Percentiles rank a stretch among this genome's conserved stretches.
phyloP scores from a whole-genome alignment of 2,888 invertebrate species.

The Drosophila kuntzei region DNA sequence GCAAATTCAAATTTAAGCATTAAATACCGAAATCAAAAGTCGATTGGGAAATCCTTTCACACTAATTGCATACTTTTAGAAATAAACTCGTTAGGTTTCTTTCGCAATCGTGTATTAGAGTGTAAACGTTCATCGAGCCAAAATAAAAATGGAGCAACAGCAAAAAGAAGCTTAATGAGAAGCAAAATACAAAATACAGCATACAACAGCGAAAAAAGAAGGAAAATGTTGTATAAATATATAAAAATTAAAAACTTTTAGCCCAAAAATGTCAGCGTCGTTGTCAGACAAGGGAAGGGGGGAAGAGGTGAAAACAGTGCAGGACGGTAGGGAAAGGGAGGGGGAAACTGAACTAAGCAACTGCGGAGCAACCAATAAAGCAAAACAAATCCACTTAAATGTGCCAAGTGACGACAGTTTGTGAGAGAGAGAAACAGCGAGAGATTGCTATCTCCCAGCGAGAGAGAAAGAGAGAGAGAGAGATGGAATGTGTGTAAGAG shows the following conservation, averaged over 20 bases:
- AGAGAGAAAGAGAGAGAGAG: conserved; percentile 13
- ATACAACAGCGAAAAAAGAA: conserved; percentile 17
- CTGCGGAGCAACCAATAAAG: conserved; percentile 79
- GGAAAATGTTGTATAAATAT: conserved; percentile 60
- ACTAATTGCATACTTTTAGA: background rate
- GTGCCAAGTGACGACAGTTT: conserved; percentile 70
- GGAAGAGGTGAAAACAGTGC: no score
- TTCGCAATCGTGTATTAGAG: background rate
- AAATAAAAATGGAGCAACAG: conserved; percentile 6
- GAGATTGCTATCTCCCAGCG: background rate
- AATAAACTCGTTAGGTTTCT: background rate
- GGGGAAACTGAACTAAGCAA: conserved; percentile 52
- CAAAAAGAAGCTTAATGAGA: conserved; percentile 32
- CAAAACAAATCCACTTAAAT: conserved; percentile 84
- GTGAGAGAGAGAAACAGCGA: conserved; percentile 17
- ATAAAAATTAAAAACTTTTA: conserved; percentile 69
- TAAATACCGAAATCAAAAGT: background rate
- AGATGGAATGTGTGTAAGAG: conserved; percentile 5
- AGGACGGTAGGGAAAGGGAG: background rate
- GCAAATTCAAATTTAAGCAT: no score
- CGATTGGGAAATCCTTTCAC: background rate
- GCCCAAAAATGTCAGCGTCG: conserved; percentile 62
- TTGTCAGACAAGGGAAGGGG: conserved; percentile 42
- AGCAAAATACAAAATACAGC: conserved; percentile 36
- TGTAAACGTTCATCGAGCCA: conserved; percentile 4